Conservation (phyloP, 2,113 vertebrate genomes). For the Opisthocomus hoazin region DNA sequence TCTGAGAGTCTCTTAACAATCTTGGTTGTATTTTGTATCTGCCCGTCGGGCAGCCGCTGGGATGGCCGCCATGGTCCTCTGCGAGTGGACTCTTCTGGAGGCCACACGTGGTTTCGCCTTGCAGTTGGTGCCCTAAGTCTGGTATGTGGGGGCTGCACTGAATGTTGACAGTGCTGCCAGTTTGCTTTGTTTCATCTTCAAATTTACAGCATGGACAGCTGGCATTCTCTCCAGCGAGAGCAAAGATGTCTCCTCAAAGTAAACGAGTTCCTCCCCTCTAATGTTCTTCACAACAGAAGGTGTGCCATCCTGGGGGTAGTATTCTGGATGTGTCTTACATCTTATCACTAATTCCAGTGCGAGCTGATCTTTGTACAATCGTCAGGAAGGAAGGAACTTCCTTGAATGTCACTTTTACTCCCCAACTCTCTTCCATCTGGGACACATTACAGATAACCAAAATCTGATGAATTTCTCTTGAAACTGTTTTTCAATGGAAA, state of each 20-base stretch:
- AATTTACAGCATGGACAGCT: background rate
- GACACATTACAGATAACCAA: background rate
- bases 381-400: background rate
- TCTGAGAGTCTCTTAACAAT: background rate
- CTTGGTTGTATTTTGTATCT: background rate
- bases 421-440: background rate
- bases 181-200: background rate
- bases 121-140: background rate
- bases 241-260: background rate
- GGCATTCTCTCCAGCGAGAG: background rate
- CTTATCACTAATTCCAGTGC: background rate
- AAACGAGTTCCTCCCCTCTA: background rate
- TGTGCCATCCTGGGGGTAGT: too few relatives aligned
- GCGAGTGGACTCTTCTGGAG: fast-evolving
- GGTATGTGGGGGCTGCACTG: fast-evolving
- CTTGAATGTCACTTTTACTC: background rate
- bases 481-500: background rate
- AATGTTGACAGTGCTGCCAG: too few relatives aligned
- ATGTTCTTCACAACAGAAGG: background rate
- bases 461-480: background rate
- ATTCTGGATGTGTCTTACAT: background rate
- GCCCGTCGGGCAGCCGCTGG: background rate
- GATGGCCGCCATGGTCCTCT: background rate
- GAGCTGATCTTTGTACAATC: background rate
- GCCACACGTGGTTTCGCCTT: background rate